Conservation (phyloP, 2,888 invertebrate genomes). For the Mimumesa dahlbomi region DNA sequence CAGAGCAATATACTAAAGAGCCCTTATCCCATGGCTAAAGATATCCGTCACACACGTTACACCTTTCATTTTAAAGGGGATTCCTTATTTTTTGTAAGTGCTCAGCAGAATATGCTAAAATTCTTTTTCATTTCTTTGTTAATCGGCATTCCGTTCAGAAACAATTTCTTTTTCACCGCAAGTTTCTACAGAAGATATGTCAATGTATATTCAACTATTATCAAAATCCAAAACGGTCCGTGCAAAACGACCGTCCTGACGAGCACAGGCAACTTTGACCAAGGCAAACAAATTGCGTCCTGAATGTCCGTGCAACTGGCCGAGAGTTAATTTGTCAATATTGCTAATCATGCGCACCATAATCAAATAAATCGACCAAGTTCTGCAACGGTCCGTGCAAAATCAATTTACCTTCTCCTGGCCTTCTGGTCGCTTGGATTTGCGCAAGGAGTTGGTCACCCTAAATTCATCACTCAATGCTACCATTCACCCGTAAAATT, state of each 20-base stretch:
- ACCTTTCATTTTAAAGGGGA: neutral
- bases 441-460: slow-evolving; percentile 63
- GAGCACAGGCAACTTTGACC: slow-evolving; percentile 44
- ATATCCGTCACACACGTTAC: neutral
- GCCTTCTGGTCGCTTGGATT: slow-evolving; percentile 60
- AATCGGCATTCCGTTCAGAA: too few species aligned
- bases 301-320: slow-evolving; percentile 61
- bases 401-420: slow-evolving; percentile 67
- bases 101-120: too few species aligned
- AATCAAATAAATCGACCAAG: slow-evolving; percentile 72
- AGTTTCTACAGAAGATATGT: too few species aligned
- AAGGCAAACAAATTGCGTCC: slow-evolving; percentile 53
- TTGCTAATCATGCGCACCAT: slow-evolving; percentile 71
- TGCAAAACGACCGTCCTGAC: slow-evolving; percentile 11
- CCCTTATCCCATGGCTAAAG: neutral
- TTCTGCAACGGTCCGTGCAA: slow-evolving; percentile 65
- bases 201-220: neutral
- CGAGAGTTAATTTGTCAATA: slow-evolving; percentile 71
- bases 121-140: neutral
- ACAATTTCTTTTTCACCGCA: too few species aligned
- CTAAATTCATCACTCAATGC: slow-evolving; percentile 49
- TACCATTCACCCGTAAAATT: slow-evolving; percentile 53
- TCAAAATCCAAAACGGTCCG: neutral
- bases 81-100: neutral
- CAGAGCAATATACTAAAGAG: slow-evolving; percentile 52